phyloP scores from a whole-genome alignment of 2,797 vertebrate genomes.

The Phataginus tetradactyla region DNA sequence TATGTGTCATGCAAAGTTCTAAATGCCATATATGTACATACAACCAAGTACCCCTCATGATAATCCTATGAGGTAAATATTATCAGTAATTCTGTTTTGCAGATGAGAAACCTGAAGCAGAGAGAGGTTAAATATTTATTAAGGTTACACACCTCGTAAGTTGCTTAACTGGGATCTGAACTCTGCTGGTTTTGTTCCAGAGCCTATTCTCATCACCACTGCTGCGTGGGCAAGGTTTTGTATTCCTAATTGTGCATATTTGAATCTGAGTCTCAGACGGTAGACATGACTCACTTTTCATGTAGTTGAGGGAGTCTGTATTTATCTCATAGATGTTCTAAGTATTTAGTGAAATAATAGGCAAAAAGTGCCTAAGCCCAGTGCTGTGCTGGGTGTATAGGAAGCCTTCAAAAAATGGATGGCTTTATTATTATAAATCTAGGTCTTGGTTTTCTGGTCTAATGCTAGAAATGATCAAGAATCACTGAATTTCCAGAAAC shows the following conservation, averaged over 20 bases:
- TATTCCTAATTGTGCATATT: background rate
- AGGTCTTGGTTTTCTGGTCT: slow-evolving; percentile 15
- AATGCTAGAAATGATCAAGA: slow-evolving; percentile 1
- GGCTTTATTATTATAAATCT: background rate
- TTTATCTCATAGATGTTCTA: background rate
- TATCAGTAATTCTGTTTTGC: background rate
- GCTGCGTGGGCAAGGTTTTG: background rate
- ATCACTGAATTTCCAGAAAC: background rate
- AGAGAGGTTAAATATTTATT: background rate
- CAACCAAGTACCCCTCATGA: background rate
- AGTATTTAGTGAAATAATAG: background rate
- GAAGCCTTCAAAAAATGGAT: background rate
- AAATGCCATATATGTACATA: background rate
- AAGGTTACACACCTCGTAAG: background rate
- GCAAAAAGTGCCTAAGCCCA: background rate
- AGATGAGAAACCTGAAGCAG: background rate
- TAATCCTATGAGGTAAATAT: background rate
- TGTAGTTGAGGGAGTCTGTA: background rate
- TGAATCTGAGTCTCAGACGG: background rate
- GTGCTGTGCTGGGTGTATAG: background rate
- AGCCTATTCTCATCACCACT: background rate
- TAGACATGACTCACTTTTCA: background rate
- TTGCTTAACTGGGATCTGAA: background rate
- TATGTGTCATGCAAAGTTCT: background rate
- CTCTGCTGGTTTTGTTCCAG: background rate